Evolutionary conservation across 2,113 vertebrate species (phyloP).

Genomic region (Electrona antarctica): DNA sequence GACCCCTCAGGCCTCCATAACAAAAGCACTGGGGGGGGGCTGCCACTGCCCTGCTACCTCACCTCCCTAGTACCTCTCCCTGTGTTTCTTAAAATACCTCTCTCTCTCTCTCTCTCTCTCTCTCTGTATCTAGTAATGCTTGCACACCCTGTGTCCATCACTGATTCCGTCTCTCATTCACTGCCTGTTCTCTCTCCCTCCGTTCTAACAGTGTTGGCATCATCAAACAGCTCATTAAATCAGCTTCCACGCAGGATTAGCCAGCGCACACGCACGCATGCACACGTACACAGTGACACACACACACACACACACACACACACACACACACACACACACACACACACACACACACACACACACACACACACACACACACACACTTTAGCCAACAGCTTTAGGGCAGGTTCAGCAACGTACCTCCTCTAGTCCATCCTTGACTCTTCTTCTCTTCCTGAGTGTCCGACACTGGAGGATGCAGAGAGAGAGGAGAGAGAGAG

Average conservation of each 20-base stretch:
- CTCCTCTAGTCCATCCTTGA: constrained; percentile 81
- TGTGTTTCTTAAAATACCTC: too few species aligned
- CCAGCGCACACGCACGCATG: constrained; percentile 31
- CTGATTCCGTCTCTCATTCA: constrained; percentile 5
- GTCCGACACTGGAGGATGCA: constrained; percentile 81
- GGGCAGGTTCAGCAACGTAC: constrained; percentile 79
- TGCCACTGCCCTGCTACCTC: constrained; percentile 52
- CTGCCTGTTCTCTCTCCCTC: constrained; percentile 4
- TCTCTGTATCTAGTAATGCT: neutral
- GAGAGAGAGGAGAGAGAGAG: constrained; percentile 66
- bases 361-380: constrained; percentile 16
- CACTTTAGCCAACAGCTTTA: neutral
- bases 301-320: constrained; percentile 18
- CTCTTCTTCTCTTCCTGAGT: constrained; percentile 81
- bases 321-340: constrained; percentile 35
- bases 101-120: constrained; percentile 6
- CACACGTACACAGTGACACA: constrained; percentile 33
- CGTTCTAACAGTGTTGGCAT: constrained; percentile 27
- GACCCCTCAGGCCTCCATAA: constrained; percentile 58
- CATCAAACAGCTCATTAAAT: constrained; percentile 55
- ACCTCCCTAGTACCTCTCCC: constrained; percentile 8
- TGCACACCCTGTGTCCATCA: too few species aligned
- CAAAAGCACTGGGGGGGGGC: constrained; percentile 56
- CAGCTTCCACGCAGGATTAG: constrained; percentile 47
- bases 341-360: constrained; percentile 28